A percentile compares a stretch with the other conserved stretches of the same genome.
phyloP scores from a whole-genome alignment of 2,797 vertebrate species.

The Corythornis leucogaster region DNA sequence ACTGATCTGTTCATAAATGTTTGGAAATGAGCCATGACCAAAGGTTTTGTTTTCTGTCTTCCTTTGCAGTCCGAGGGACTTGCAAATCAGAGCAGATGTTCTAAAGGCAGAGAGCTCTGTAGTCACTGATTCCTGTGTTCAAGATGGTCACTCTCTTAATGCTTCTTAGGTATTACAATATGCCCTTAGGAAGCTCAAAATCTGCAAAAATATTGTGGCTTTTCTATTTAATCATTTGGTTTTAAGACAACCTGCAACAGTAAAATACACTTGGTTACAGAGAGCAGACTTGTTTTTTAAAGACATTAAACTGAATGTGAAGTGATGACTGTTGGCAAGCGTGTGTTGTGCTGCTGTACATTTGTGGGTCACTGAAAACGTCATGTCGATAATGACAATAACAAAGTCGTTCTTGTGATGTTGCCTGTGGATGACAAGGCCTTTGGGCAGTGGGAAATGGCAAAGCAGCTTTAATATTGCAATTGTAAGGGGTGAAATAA shows the following conservation, averaged over 20 bases:
- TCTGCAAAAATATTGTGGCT: background rate
- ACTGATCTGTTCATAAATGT: background rate
- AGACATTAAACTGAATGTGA: background rate
- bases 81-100: background rate
- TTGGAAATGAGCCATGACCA: conserved; percentile 9
- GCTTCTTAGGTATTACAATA: background rate
- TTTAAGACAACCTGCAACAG: background rate
- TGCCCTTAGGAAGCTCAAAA: background rate
- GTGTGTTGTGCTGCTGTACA: background rate
- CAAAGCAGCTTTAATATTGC: background rate
- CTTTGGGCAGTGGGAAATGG: background rate
- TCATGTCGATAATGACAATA: background rate
- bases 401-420: background rate
- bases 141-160: background rate
- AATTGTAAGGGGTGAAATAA: background rate
- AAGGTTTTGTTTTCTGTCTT: conserved; percentile 23
- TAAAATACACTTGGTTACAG: background rate
- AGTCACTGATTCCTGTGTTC: background rate
- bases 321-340: background rate
- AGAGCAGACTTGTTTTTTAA: background rate
- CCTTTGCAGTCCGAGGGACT: background rate
- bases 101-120: background rate
- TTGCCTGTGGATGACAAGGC: background rate
- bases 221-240: background rate
- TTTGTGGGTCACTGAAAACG: background rate